Evolutionary conservation across 2,113 vertebrate species (phyloP).

Genomic region (Aleadryas rufinucha): DNA sequence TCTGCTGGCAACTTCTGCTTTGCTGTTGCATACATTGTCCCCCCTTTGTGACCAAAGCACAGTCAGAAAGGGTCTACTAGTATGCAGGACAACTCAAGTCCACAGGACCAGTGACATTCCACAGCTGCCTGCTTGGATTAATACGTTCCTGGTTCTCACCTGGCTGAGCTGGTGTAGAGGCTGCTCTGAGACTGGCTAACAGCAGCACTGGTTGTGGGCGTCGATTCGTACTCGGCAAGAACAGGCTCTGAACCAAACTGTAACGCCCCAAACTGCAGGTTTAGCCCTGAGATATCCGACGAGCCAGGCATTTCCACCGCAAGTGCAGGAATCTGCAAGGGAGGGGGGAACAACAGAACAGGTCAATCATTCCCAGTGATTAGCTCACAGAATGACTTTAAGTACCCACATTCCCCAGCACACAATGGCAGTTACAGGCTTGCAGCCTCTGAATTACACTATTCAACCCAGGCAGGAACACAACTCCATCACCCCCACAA

Average conservation of each 20-base stretch:
- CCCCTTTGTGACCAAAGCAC: constrained; percentile 1
- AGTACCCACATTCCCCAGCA: neutral
- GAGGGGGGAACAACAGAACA: neutral
- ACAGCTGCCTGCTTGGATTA: neutral
- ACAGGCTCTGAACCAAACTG: constrained; percentile 97
- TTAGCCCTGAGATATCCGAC: constrained; percentile 90
- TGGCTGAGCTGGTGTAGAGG: constrained; percentile 89
- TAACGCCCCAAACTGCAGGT: constrained; percentile 94
- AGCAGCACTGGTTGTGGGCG: constrained; percentile 77
- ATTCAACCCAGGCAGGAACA: neutral
- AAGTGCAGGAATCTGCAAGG: constrained; percentile 87
- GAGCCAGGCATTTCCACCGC: constrained; percentile 97
- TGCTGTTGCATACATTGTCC: constrained; percentile 21
- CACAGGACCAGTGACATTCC: rapidly evolving
- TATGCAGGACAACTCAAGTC: neutral
- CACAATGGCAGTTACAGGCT: rapidly evolving
- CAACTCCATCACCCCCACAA: neutral
- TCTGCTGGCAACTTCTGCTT: neutral
- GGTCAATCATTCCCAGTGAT: neutral
- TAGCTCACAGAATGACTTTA: neutral
- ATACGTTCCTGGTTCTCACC: constrained; percentile 57
- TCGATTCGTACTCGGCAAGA: constrained; percentile 86
- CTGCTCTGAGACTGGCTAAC: constrained; percentile 84
- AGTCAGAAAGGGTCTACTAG: constrained; percentile 34
- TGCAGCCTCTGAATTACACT: neutral